phyloP scores from a whole-genome alignment of 2,113 vertebrate genomes.

The Eira barbara region DNA sequence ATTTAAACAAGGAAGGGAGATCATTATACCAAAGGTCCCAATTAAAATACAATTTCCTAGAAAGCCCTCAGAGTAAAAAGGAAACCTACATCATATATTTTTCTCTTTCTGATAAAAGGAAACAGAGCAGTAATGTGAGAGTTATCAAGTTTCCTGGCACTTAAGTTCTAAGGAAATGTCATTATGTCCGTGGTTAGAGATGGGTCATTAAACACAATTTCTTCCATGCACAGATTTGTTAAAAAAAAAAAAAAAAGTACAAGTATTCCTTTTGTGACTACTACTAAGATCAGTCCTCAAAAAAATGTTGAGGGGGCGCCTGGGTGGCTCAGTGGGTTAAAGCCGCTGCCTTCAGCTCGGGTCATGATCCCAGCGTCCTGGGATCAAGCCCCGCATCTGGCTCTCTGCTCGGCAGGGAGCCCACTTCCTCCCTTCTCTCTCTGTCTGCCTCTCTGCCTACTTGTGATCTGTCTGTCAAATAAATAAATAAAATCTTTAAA shows the following conservation, averaged over 20 bases:
- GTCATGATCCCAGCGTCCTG: too few species aligned
- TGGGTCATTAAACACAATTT: neutral
- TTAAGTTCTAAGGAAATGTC: neutral
- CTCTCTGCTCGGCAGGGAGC: too few species aligned
- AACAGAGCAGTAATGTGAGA: neutral
- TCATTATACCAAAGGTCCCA: neutral
- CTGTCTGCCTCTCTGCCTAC: too few species aligned
- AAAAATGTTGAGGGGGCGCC: neutral
- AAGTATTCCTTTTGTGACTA: neutral
- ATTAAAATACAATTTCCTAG: neutral
- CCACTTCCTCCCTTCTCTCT: too few species aligned
- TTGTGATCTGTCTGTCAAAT: too few species aligned
- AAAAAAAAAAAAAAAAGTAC: neutral
- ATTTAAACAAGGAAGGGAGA: neutral
- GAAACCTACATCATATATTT: neutral
- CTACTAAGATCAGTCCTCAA: neutral
- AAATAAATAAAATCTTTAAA: too few species aligned
- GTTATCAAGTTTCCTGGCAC: neutral
- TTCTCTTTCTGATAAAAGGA: neutral
- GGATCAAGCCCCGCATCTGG: too few species aligned
- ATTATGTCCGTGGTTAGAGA: neutral
- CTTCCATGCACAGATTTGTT: neutral
- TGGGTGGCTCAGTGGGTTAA: too few species aligned
- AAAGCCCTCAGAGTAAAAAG: neutral
- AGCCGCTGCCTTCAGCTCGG: too few species aligned